These are phyloP conservation scores for Xanthorhoe designata DNA, from an alignment of 2,888 invertebrate species.

Conservation along the genomic window DNA sequence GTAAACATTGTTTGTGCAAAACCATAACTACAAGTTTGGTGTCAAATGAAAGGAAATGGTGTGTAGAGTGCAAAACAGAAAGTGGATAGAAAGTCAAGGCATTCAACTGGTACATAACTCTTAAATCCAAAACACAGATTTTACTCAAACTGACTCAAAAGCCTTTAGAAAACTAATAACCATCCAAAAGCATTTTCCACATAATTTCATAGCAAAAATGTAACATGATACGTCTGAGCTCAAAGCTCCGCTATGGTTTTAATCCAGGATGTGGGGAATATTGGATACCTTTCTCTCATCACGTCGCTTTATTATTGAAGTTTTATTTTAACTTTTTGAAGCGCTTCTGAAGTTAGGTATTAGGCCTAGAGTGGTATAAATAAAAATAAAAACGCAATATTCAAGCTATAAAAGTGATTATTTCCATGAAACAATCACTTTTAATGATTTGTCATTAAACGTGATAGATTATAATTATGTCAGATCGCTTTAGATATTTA, in stretches of 20 bases:
- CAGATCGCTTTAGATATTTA: too few species aligned
- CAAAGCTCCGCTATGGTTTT: slow-evolving; percentile 59
- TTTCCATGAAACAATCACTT: too few species aligned
- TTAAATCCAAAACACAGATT: background rate
- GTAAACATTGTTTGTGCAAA: too few species aligned
- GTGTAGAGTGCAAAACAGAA: too few species aligned
- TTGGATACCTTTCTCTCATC: slow-evolving; percentile 35
- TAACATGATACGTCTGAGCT: slow-evolving; percentile 46
- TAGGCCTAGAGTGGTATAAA: too few species aligned
- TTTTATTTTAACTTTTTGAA: slow-evolving; percentile 1
- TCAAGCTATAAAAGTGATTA: too few species aligned
- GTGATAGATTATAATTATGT: too few species aligned
- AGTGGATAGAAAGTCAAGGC: too few species aligned
- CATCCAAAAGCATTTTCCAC: slow-evolving; percentile 30
- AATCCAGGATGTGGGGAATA: slow-evolving; percentile 52
- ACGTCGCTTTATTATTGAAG: slow-evolving; percentile 11
- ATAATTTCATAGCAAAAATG: slow-evolving; percentile 42
- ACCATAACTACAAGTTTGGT: too few species aligned
- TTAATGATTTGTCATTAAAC: too few species aligned
- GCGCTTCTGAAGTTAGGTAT: background rate
- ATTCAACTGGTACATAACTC: background rate
- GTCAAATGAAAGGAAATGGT: too few species aligned
- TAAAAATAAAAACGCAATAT: too few species aligned
- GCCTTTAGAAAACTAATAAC: slow-evolving; percentile 17
- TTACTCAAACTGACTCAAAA: background rate